Percentiles rank a stretch among this genome's conserved stretches.
These are phyloP conservation scores for Zalophus californianus DNA, from an alignment of 2,797 vertebrate species.

Conservation along the genomic window DNA sequence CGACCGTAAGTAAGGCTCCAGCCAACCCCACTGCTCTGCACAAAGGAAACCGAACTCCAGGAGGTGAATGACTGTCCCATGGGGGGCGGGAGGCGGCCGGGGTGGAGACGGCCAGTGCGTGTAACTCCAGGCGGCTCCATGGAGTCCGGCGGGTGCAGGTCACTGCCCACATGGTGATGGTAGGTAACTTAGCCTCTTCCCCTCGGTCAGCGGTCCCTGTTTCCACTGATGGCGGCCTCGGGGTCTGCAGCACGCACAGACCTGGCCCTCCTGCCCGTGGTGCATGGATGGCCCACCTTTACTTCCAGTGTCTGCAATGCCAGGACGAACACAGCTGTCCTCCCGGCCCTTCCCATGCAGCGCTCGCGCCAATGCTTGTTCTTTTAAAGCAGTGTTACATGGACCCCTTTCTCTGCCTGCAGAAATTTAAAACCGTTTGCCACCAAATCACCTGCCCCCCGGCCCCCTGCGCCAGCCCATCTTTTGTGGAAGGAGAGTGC, in stretches of 20 bases:
- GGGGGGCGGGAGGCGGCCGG: neutral
- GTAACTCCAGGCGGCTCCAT: neutral
- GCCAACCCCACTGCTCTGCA: too few relatives aligned
- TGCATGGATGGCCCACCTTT: rapidly evolving
- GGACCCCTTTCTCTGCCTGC: neutral
- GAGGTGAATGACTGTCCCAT: neutral
- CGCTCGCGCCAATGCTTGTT: rapidly evolving
- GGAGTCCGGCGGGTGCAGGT: neutral
- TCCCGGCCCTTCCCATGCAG: rapidly evolving
- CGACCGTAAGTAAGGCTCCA: neutral
- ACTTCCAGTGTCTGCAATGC: too few relatives aligned
- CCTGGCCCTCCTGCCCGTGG: rapidly evolving
- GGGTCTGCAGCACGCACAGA: rapidly evolving
- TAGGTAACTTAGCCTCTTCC: neutral
- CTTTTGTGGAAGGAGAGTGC: constrained; percentile 96
- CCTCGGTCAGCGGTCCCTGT: neutral
- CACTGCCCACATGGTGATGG: neutral
- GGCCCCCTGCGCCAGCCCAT: constrained; percentile 94
- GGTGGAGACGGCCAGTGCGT: neutral
- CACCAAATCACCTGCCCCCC: constrained; percentile 96
- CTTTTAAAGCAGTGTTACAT: rapidly evolving
- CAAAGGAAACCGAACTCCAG: neutral
- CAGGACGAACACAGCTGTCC: neutral
- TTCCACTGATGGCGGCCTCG: rapidly evolving
- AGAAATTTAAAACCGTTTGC: constrained; percentile 98